Percentiles rank a stretch among this genome's conserved stretches.
Evolutionary conservation across 2,888 invertebrate species (phyloP).

Genomic region (Automeris io): DNA sequence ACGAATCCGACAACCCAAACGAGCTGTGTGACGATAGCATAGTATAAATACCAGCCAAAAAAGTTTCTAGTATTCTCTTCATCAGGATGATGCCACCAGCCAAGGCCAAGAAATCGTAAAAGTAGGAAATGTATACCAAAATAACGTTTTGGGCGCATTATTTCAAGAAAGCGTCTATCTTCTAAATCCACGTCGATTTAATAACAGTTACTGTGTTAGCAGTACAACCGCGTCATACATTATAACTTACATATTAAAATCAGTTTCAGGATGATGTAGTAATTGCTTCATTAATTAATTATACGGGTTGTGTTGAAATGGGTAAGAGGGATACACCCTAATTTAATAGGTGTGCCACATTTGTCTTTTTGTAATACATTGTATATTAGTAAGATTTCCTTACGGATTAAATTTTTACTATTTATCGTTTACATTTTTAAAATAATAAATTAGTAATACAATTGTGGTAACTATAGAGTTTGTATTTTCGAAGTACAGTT

Average conservation of each 20-base stretch:
- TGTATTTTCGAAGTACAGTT: too few relatives aligned
- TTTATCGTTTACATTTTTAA: too few relatives aligned
- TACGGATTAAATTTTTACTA: too few relatives aligned
- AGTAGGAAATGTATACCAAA: constrained; percentile 53
- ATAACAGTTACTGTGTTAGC: background rate
- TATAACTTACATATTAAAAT: constrained; percentile 1
- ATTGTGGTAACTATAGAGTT: too few relatives aligned
- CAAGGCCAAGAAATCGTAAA: constrained; percentile 54
- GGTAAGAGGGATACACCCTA: too few relatives aligned
- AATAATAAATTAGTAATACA: too few relatives aligned
- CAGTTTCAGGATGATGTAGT: background rate
- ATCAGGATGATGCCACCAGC: constrained; percentile 71
- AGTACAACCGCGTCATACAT: background rate
- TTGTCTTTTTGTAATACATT: too few relatives aligned
- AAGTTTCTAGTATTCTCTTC: constrained; percentile 52
- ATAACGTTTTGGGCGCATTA: constrained; percentile 41
- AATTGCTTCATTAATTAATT: constrained; percentile 2
- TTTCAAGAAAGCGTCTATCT: constrained; percentile 2
- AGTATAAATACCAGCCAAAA: constrained; percentile 54
- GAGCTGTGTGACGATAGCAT: constrained; percentile 52
- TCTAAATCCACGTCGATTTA: constrained; percentile 2
- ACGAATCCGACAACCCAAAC: constrained; percentile 66
- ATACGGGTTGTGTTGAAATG: background rate
- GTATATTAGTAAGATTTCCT: too few relatives aligned
- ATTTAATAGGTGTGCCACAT: too few relatives aligned